A percentile compares a stretch with the other conserved stretches of the same genome.
Evolutionary conservation across 2,113 vertebrate species (phyloP).

Genomic region (Typhlomys cinereus): DNA sequence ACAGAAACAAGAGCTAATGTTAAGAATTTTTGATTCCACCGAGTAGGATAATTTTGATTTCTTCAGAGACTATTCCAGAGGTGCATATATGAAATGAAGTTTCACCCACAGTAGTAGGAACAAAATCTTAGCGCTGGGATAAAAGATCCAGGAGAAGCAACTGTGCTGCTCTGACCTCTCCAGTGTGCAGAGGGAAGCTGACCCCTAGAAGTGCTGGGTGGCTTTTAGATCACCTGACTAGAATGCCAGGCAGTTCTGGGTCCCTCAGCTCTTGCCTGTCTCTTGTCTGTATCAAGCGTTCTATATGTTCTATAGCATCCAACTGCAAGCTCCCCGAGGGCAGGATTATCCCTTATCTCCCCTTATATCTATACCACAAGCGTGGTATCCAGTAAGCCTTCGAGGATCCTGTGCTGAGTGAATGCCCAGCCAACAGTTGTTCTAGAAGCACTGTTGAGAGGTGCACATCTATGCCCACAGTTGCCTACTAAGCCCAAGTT

Average conservation of each 20-base stretch:
- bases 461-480: background rate
- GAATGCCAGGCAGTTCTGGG: background rate
- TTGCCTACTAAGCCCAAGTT: background rate
- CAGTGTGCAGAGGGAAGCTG: background rate
- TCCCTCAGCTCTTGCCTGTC: background rate
- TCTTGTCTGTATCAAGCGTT: background rate
- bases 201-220: background rate
- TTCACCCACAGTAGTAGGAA: background rate
- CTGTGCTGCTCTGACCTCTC: background rate
- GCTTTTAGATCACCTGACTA: background rate
- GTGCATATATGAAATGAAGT: background rate
- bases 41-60: background rate
- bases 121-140: background rate
- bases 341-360: background rate
- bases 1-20: background rate
- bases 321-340: background rate
- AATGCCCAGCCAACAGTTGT: background rate
- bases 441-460: background rate
- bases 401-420: background rate
- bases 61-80: background rate
- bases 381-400: accelerated
- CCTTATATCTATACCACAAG: background rate
- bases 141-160: background rate
- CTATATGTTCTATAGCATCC: accelerated
- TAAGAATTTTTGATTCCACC: background rate